A percentile compares a stretch with the other conserved stretches of the same genome.
These are phyloP conservation scores for Erpobdella octoculata DNA, from an alignment of 2,888 invertebrate genomes.

Conservation along the genomic window DNA sequence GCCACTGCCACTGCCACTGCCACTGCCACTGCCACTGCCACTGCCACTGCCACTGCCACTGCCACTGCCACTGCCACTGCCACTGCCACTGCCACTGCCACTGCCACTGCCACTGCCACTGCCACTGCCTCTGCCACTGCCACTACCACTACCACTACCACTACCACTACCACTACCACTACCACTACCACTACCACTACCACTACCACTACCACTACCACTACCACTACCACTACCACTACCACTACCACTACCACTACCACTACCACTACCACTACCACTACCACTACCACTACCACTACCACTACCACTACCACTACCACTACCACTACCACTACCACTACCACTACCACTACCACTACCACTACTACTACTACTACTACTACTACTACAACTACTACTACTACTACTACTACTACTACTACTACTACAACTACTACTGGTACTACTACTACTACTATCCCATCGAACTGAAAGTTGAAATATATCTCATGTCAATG, in stretches of 20 bases:
- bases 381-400: conserved; percentile 18
- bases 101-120: conserved; percentile 4
- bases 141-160: conserved; percentile 17
- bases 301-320: conserved; percentile 16
- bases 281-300: conserved; percentile 20
- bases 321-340: conserved; percentile 22
- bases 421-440: conserved; percentile 15
- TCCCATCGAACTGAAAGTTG: no score
- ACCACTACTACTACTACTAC: conserved; percentile 24
- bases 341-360: conserved; percentile 25
- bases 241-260: conserved; percentile 25
- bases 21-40: conserved; percentile 2
- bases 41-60: conserved; percentile 6
- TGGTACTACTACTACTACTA: conserved; percentile 22
- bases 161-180: conserved; percentile 25
- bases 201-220: conserved; percentile 24
- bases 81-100: not conserved
- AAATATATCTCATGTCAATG: no score
- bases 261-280: conserved; percentile 25
- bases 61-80: conserved; percentile 3
- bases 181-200: conserved; percentile 26
- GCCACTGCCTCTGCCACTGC: conserved; percentile 2
- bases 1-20: conserved; percentile 3
- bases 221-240: conserved; percentile 25
- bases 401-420: conserved; percentile 23